Conservation (phyloP, 1,140 invertebrate genomes). For the Drosophila ficusphila region DNA sequence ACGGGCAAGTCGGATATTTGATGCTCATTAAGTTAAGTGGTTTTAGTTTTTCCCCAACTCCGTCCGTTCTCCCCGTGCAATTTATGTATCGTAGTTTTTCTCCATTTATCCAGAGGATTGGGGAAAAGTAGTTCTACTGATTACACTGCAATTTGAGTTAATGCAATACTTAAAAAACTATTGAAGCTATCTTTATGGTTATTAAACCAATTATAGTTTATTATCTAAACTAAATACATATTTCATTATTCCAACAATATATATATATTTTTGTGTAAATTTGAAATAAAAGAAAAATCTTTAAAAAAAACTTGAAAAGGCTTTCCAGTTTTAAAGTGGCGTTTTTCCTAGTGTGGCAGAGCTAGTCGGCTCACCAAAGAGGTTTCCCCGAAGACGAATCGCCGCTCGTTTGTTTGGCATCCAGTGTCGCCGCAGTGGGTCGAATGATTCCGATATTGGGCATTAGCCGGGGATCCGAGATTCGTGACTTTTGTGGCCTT, state of each 20-base stretch:
- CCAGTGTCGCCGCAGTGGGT: conserved; percentile 82
- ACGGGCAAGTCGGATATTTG: conserved; percentile 66
- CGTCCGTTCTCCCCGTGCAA: conserved; percentile 42
- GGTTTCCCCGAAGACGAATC: conserved; percentile 76
- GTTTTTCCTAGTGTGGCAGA: not conserved
- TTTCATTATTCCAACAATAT: too few relatives aligned
- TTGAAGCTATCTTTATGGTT: too few relatives aligned
- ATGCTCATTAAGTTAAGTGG: conserved; percentile 83
- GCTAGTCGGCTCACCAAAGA: conserved; percentile 66
- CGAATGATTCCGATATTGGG: conserved; percentile 57
- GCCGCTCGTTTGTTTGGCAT: conserved; percentile 81
- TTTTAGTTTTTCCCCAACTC: conserved; percentile 66
- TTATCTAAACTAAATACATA: too few relatives aligned
- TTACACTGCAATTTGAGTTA: too few relatives aligned
- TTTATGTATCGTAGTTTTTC: conserved; percentile 48
- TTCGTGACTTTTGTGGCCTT: conserved; percentile 74
- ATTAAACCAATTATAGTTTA: too few relatives aligned
- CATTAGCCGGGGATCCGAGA: conserved; percentile 57
- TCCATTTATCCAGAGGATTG: not conserved
- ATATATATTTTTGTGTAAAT: too few relatives aligned
- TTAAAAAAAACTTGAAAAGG: too few relatives aligned
- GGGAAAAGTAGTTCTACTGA: not conserved
- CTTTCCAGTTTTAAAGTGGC: too few relatives aligned
- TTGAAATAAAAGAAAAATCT: too few relatives aligned
- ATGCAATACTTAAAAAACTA: too few relatives aligned